Evolutionary conservation across 2,888 invertebrate species (phyloP).

Genomic region (Protodeltote pygarga): DNA sequence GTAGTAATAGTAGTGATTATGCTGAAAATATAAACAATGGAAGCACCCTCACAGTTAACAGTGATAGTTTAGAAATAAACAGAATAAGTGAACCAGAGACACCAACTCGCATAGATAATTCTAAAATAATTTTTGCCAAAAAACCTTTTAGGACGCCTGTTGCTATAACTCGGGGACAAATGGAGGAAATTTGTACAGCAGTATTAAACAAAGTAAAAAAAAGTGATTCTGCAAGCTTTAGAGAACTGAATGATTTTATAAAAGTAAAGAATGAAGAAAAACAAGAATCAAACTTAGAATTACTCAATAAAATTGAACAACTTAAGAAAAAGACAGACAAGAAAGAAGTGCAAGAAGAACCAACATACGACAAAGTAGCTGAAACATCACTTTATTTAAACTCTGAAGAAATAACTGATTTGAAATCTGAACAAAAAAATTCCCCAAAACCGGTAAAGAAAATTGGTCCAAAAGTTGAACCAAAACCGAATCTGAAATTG

Average conservation of each 20-base stretch:
- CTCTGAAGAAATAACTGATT: no score
- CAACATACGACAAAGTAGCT: no score
- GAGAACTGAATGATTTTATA: constrained; percentile 52
- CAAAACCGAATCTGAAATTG: constrained; percentile 7
- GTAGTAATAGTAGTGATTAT: constrained; percentile 1
- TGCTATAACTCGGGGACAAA: constrained; percentile 45
- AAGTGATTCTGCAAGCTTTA: constrained; percentile 47
- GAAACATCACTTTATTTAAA: no score
- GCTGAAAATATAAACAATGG: constrained; percentile 24
- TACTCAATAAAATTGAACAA: no score
- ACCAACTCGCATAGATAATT: constrained; percentile 21
- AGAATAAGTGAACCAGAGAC: constrained; percentile 23
- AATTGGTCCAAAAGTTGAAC: no score
- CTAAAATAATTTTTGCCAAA: constrained; percentile 24
- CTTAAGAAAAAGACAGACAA: no score
- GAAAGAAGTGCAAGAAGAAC: no score
- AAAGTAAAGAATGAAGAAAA: constrained; percentile 19
- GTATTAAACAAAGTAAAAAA: constrained; percentile 47
- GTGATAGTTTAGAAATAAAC: constrained; percentile 33
- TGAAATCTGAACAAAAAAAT: no score
- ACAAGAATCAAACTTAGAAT: constrained; percentile 10
- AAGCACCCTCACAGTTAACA: constrained; percentile 42
- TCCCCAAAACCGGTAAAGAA: no score
- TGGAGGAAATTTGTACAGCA: constrained; percentile 50
- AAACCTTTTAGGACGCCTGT: constrained; percentile 19